Base-by-base conservation (phyloP, 2,113 vertebrate genomes). In the Merops nubicus region DNA sequence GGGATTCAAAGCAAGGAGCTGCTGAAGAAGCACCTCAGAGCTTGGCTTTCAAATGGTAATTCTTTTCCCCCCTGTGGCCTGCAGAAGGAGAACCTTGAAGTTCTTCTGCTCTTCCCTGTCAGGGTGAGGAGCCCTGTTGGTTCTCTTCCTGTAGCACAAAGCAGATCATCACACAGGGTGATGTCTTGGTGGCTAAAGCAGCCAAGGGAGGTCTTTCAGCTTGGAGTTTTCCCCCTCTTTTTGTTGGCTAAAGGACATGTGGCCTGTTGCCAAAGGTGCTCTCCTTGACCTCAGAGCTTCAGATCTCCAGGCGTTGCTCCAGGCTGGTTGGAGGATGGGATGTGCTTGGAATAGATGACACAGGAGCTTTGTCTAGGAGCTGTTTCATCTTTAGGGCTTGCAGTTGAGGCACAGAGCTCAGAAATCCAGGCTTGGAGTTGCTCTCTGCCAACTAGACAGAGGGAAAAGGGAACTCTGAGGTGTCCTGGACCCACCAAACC, bases 31-130 rank as follows among this genome's bases (percentile, higher is more conserved):
- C 50, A 38, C 68, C 57, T 85, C 43, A 67, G 47, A 85, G 57
- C 79, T 86, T 33, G 62, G 28, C 92, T 95, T 97, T 94, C 50
- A 95, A 80, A 89, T 91, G 62, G 62, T 96, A 95, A 95, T 96
- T 96, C 90, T n/a, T 26, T 50, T n/a, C n/a, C n/a, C n/a, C n/a
- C n/a, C 60, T 34, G 40, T 51, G 43, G 13, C 62, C 82, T 42
- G 21, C 51, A 57, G 57, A 73, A 43, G 36, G 89, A 87, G 85
- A 88, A 92, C 59, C 74, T 79, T 86, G 62, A 73, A 77, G 89
- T 85, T 43, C 11, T 38, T 45, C 17, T 81, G 22, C 56, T 72
- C 31, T 60, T 90, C 90, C 88, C 78, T 97, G 85, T 62, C 95
- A 47, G 89, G 60, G 47, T 31, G n/a, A 73, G 88, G 62, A 84